Conservation (phyloP, 2,888 invertebrate genomes). For the Saturnia japonica region DNA sequence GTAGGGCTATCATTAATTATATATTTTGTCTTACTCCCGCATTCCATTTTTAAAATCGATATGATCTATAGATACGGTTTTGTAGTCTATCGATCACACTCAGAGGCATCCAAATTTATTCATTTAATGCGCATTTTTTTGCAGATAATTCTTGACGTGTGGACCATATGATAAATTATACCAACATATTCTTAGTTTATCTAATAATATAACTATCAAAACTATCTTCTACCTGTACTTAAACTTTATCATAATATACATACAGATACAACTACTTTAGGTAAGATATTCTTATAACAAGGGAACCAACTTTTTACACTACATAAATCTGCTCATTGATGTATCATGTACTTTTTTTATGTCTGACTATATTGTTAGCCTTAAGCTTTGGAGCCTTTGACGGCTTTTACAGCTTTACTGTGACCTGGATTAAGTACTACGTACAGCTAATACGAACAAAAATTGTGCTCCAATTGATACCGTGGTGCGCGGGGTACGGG, state of each 20-base stretch:
- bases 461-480: too few relatives aligned
- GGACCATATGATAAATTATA: conserved; percentile 56
- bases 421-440: too few relatives aligned
- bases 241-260: neutral
- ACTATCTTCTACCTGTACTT: neutral
- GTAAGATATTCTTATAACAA: neutral
- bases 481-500: too few relatives aligned
- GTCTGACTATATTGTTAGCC: too few relatives aligned
- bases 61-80: conserved; percentile 82
- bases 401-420: too few relatives aligned
- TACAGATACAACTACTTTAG: neutral
- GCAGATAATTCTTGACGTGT: conserved; percentile 69
- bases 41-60: conserved; percentile 79
- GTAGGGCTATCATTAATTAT: conserved; percentile 79
- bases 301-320: neutral
- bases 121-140: conserved; percentile 78
- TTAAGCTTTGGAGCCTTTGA: too few relatives aligned
- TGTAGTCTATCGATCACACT: conserved; percentile 79
- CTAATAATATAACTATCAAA: neutral
- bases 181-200: neutral
- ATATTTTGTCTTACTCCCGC: conserved; percentile 82
- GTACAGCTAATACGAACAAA: too few relatives aligned
- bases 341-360: too few relatives aligned
- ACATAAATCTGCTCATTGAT: neutral
- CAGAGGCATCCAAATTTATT: conserved; percentile 78